Conservation (phyloP, 2,888 invertebrate species). For the Meteorus cinctellus region DNA sequence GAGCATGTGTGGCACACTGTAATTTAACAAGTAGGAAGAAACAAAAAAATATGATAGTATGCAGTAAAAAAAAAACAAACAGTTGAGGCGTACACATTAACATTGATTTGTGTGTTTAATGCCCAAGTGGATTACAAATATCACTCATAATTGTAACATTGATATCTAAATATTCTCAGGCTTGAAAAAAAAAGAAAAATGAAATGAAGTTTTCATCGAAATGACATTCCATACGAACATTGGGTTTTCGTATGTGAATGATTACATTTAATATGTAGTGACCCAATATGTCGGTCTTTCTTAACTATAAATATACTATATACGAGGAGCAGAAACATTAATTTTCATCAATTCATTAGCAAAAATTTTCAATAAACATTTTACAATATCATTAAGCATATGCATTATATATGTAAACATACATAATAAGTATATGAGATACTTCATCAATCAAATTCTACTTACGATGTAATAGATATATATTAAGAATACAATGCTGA, state of each 20-base stretch:
- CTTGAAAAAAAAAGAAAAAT: neutral
- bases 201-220: neutral
- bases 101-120: slow-evolving; percentile 20
- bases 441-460: neutral
- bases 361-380: slow-evolving; percentile 14
- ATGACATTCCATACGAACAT: neutral
- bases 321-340: neutral
- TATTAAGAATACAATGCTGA: neutral
- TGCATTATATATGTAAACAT: neutral
- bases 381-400: neutral
- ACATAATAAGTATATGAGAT: neutral
- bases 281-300: neutral
- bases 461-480: neutral
- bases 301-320: neutral
- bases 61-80: neutral
- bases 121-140: slow-evolving; percentile 20
- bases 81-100: neutral
- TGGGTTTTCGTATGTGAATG: neutral
- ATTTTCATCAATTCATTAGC: slow-evolving; percentile 5
- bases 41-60: neutral
- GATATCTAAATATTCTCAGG: slow-evolving; percentile 42
- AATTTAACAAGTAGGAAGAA: neutral
- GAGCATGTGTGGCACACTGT: neutral
- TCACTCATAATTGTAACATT: slow-evolving; percentile 14
- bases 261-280: neutral